These are phyloP conservation scores for Mormyrus lacerda DNA, from an alignment of 2,113 vertebrate genomes.

Conservation along the genomic window DNA sequence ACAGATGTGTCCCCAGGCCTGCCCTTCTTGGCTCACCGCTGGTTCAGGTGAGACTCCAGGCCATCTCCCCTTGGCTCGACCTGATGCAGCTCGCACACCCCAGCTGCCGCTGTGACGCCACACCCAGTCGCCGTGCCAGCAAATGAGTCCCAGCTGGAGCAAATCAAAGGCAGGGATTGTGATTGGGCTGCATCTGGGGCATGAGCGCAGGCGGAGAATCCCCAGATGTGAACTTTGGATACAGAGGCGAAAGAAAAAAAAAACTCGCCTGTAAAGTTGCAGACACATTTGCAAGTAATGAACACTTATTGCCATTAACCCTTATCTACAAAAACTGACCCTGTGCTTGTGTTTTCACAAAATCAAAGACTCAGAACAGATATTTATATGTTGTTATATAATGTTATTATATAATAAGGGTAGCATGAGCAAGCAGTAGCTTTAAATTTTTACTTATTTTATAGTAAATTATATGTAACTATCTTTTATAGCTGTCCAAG, in stretches of 20 bases:
- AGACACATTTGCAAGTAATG: neutral
- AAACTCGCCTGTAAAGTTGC: neutral
- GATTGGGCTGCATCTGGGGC: constrained; percentile 3
- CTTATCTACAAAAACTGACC: neutral
- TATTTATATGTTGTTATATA: neutral
- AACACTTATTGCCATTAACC: neutral
- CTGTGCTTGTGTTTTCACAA: neutral
- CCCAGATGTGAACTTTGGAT: constrained; percentile 9
- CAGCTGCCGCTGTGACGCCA: neutral
- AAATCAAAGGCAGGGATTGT: neutral
- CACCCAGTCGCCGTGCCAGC: neutral
- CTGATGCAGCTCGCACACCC: neutral
- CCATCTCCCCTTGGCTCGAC: neutral
- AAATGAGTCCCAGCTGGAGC: neutral
- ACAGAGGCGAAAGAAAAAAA: neutral
- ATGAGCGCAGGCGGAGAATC: neutral
- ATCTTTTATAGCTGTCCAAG: neutral
- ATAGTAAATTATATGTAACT: neutral
- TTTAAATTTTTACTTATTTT: neutral
- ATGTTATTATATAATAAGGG: neutral
- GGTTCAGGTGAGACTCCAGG: neutral
- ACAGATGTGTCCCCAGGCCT: neutral
- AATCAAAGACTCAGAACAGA: neutral
- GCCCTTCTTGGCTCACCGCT: neutral
- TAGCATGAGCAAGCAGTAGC: neutral